Conservation (phyloP, 2,113 vertebrate species). For the Sceloporus tristichus region DNA sequence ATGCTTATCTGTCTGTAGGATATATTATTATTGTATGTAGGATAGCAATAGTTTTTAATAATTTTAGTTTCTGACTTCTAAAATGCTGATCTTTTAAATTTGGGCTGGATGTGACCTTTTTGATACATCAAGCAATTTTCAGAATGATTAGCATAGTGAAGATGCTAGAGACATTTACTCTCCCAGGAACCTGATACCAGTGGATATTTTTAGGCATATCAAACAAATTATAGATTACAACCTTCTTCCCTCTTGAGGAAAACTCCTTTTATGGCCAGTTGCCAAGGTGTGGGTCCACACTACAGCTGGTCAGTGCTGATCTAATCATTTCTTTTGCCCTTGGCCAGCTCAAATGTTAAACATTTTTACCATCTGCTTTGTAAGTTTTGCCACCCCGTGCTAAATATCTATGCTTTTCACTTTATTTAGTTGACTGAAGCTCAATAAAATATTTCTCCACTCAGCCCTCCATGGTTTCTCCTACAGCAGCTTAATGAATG, state of each 20-base stretch:
- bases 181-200: constrained; percentile 24
- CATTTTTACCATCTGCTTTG: background rate
- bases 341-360: background rate
- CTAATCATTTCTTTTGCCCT: background rate
- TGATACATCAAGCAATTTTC: constrained; percentile 18
- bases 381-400: background rate
- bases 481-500: background rate
- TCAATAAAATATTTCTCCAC: background rate
- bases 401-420: background rate
- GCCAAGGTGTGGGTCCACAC: constrained; percentile 10
- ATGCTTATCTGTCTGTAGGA: background rate
- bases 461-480: background rate
- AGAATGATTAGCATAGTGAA: constrained; percentile 32
- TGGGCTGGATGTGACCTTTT: constrained; percentile 8
- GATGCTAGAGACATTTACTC: constrained; percentile 8
- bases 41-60: background rate
- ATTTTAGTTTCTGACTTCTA: background rate
- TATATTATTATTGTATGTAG: background rate
- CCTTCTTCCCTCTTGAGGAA: constrained; percentile 31
- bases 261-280: constrained; percentile 12
- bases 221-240: constrained; percentile 34
- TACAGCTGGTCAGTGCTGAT: constrained; percentile 6
- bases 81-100: constrained; percentile 17
- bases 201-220: constrained; percentile 44
- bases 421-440: background rate